phyloP scores from a whole-genome alignment of 2,888 invertebrate species.

The Pycnomerus fuliginosus region DNA sequence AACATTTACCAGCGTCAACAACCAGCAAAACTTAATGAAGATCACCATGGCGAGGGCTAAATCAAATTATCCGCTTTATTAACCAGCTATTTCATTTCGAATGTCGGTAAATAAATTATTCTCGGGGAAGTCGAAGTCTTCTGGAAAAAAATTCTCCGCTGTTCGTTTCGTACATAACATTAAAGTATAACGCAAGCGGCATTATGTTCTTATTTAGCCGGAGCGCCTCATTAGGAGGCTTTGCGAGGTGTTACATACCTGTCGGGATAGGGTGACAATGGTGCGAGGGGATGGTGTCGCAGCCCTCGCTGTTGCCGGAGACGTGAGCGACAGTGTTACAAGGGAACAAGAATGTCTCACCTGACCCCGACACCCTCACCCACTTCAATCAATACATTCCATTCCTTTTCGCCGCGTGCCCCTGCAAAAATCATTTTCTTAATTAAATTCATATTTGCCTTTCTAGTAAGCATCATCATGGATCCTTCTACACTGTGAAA shows the following conservation, averaged over 20 bases:
- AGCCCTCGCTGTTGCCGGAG: constrained; percentile 17
- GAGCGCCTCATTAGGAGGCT: constrained; percentile 32
- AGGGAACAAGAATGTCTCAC: constrained; percentile 32
- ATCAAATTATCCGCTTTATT: too few species aligned
- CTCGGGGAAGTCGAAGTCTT: too few species aligned
- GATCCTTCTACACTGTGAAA: too few species aligned
- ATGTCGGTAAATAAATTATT: too few species aligned
- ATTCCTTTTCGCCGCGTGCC: constrained; percentile 26
- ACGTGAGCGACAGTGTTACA: constrained; percentile 32
- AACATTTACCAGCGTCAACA: too few species aligned
- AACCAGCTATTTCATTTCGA: too few species aligned
- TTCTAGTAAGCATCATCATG: too few species aligned
- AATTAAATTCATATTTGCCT: too few species aligned
- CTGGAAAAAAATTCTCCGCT: too few species aligned
- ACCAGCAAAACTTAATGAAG: too few species aligned
- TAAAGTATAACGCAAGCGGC: constrained; percentile 17
- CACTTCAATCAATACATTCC: constrained; percentile 36
- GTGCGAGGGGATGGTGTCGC: constrained; percentile 24
- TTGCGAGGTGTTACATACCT: constrained; percentile 30
- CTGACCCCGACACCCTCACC: constrained; percentile 30
- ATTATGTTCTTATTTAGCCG: constrained; percentile 22
- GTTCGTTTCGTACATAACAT: constrained; percentile 13
- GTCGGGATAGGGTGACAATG: constrained; percentile 33
- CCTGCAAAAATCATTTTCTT: constrained; percentile 17
- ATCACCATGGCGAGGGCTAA: too few species aligned